These are phyloP conservation scores for Syrrhaptes paradoxus DNA, from an alignment of 2,113 vertebrate species.

Conservation along the genomic window DNA sequence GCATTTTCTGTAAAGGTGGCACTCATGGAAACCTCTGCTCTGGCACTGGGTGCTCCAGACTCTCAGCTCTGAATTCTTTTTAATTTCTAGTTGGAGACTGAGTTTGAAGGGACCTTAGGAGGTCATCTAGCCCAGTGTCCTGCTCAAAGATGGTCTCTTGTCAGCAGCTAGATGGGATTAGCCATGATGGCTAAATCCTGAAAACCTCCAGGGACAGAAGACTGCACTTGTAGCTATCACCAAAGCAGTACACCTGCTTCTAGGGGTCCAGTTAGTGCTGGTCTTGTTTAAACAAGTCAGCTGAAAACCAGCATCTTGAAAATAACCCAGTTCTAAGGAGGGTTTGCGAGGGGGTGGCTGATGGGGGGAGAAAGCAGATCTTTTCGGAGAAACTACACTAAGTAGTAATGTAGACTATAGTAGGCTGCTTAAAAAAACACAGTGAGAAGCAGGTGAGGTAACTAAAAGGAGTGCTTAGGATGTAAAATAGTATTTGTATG, in stretches of 20 bases:
- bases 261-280: conserved; percentile 41
- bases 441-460: not conserved
- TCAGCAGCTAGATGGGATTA: not conserved
- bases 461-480: not conserved
- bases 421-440: not conserved
- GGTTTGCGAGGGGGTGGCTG: not conserved
- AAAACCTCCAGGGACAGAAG: not conserved
- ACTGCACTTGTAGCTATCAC: not conserved
- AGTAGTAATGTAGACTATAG: not conserved
- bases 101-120: not conserved
- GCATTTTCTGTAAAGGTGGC: not conserved
- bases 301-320: not conserved
- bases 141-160: not conserved
- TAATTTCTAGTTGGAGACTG: not conserved
- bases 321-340: not conserved
- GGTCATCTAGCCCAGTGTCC: not conserved
- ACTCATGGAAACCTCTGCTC: not conserved
- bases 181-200: rapidly evolving
- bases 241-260: conserved; percentile 38
- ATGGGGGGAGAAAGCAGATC: not conserved
- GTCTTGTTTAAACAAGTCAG: not conserved
- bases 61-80: not conserved
- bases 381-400: not conserved
- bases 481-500: not conserved
- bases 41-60: not conserved